Conservation (phyloP, 2,113 vertebrate genomes). For the Thamnaconus septentrionalis region DNA sequence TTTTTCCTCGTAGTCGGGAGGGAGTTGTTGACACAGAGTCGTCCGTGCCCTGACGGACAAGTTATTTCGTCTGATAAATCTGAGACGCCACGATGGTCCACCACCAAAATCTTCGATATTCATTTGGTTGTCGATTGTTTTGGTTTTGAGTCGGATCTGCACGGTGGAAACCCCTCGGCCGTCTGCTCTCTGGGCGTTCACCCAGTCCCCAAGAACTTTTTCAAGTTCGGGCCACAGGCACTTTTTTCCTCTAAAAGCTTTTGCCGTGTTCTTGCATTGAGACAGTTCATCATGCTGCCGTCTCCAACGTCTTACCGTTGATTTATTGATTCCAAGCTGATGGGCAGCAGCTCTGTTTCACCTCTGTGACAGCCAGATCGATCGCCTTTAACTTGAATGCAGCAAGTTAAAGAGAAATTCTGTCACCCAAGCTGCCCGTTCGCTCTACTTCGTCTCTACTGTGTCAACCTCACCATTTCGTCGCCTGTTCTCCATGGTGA, state of each 20-base stretch:
- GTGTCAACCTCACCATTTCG: no score
- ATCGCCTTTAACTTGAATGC: background rate
- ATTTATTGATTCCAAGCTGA: background rate
- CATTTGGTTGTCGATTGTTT: slow-evolving; percentile 18
- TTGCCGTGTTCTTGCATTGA: background rate
- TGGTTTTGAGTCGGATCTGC: slow-evolving; percentile 19
- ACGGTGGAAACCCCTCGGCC: slow-evolving; percentile 17
- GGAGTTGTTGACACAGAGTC: slow-evolving; percentile 33
- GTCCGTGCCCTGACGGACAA: slow-evolving; percentile 23
- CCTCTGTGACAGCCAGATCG: background rate
- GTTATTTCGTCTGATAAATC: slow-evolving; percentile 17
- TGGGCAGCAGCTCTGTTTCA: slow-evolving; percentile 1
- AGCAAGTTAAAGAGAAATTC: no score
- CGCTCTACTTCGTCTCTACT: no score
- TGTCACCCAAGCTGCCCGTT: no score
- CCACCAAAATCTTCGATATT: slow-evolving; percentile 17
- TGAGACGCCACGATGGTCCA: slow-evolving; percentile 25
- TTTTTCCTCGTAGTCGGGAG: slow-evolving; percentile 30
- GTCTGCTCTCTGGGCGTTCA: slow-evolving; percentile 8
- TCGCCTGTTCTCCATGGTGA: background rate
- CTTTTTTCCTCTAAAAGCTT: background rate
- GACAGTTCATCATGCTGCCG: background rate
- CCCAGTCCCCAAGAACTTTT: slow-evolving; percentile 2
- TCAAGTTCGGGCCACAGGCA: background rate
- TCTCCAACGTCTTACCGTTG: background rate